These are phyloP conservation scores for Xenopus laevis DNA, from an alignment of 2,113 vertebrate species.

Conservation along the genomic window DNA sequence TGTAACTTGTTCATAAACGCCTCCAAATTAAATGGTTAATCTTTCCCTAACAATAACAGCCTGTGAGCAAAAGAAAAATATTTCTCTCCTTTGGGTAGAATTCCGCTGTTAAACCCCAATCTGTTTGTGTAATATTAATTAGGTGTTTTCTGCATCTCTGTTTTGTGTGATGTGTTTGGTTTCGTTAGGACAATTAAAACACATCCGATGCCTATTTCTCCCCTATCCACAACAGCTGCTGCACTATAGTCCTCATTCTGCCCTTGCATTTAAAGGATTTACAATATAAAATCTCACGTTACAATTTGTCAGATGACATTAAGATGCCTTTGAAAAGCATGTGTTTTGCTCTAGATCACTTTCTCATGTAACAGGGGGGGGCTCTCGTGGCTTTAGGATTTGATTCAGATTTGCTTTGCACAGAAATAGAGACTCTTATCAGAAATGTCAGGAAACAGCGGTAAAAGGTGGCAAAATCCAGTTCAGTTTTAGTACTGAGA, in stretches of 20 bases:
- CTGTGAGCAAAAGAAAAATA: slow-evolving; percentile 1
- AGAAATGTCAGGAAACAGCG: too few species aligned
- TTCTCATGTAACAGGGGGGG: slow-evolving; percentile 25
- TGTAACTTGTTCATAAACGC: background rate
- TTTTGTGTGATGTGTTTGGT: background rate
- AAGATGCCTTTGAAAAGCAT: slow-evolving; percentile 28
- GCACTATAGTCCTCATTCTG: slow-evolving; percentile 15
- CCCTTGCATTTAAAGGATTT: slow-evolving; percentile 39
- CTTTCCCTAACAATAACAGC: slow-evolving; percentile 10
- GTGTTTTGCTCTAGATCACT: slow-evolving; percentile 25
- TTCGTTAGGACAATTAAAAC: slow-evolving; percentile 15
- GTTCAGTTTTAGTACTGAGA: too few species aligned
- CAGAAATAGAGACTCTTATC: too few species aligned
- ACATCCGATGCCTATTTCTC: slow-evolving; percentile 26
- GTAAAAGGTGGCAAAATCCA: too few species aligned
- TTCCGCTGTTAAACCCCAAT: slow-evolving; percentile 7
- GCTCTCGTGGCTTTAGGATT: too few species aligned
- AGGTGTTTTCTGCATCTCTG: slow-evolving; percentile 1
- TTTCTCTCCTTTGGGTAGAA: slow-evolving; percentile 1
- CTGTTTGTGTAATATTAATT: background rate
- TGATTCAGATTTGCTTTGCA: too few species aligned
- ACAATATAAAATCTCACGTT: slow-evolving; percentile 40
- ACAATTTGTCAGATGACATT: slow-evolving; percentile 41
- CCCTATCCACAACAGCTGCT: slow-evolving; percentile 34
- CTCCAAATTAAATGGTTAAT: slow-evolving; percentile 7